Conservation (phyloP, 2,888 invertebrate genomes). For the Arrhopalites spinosus region DNA sequence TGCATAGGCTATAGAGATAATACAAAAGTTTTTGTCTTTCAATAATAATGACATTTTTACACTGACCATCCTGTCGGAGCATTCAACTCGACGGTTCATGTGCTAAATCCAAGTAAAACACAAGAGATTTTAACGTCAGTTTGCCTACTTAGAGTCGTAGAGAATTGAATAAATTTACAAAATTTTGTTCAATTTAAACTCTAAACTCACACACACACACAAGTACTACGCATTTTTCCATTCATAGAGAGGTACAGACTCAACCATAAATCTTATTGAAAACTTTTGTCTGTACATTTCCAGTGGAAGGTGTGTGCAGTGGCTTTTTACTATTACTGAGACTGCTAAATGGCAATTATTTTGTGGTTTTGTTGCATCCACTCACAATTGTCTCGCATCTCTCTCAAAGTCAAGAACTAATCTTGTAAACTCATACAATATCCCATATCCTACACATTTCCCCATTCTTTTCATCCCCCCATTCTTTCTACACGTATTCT, state of each 20-base stretch:
- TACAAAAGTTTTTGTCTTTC: too few species aligned
- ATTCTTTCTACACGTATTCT: not conserved
- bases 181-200: not conserved
- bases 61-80: not conserved
- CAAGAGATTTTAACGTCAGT: conserved; percentile 27
- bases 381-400: conserved; percentile 1
- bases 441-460: not conserved
- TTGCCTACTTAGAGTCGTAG: conserved; percentile 23
- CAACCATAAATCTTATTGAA: conserved; percentile 8
- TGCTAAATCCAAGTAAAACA: conserved; percentile 23
- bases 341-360: too few species aligned
- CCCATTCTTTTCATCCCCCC: not conserved
- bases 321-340: not conserved
- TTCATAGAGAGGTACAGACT: not conserved
- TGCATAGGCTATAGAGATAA: too few species aligned
- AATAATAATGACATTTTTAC: not conserved
- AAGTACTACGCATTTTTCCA: too few species aligned
- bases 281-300: too few species aligned
- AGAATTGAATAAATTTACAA: conserved; percentile 24
- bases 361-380: not conserved
- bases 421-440: not conserved
- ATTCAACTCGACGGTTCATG: conserved; percentile 16
- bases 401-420: conserved; percentile 6
- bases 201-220: not conserved
- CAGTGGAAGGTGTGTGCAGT: not conserved